These are phyloP conservation scores for Eleutherodactylus coqui DNA, from an alignment of 2,797 vertebrate genomes.

Conservation along the genomic window DNA sequence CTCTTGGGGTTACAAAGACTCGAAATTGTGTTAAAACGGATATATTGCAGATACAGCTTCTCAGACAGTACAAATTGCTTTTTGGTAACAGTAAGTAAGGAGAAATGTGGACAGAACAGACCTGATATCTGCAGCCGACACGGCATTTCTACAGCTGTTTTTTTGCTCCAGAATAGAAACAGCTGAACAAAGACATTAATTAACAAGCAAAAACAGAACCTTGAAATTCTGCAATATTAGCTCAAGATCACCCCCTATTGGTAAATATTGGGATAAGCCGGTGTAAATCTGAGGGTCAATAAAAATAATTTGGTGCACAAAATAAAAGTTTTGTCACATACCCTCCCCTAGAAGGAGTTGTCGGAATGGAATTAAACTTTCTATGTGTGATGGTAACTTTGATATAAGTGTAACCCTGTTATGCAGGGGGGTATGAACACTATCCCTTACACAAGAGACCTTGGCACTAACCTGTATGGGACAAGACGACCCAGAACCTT, in stretches of 20 bases:
- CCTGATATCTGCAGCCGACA: not conserved
- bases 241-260: not conserved
- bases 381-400: no score
- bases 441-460: no score
- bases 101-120: not conserved
- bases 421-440: no score
- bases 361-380: no score
- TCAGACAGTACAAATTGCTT: conserved; percentile 1
- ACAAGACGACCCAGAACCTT: no score
- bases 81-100: not conserved
- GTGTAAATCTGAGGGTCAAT: not conserved
- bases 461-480: no score
- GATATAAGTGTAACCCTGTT: no score
- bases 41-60: not conserved
- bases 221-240: not conserved
- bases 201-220: not conserved
- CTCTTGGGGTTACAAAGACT: not conserved
- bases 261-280: not conserved
- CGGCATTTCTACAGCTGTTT: not conserved
- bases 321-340: not conserved
- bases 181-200: not conserved
- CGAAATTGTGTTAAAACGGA: not conserved
- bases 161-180: not conserved
- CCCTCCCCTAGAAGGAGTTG: no score
- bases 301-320: no score